Conservation (phyloP, 2,113 vertebrate genomes). For the Neomonachus schauinslandi region DNA sequence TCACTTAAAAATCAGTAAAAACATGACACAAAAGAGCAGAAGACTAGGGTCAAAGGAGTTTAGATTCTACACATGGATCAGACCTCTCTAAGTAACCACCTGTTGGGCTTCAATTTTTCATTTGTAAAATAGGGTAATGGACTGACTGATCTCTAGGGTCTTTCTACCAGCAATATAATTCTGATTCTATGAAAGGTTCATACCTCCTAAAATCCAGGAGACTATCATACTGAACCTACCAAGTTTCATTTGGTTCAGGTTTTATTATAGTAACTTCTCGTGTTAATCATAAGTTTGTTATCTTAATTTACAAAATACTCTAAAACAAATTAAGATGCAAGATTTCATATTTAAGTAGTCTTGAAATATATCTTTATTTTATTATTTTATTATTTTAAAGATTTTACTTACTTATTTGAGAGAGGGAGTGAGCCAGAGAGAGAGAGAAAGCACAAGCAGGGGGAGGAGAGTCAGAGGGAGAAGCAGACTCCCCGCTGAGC, state of each 20-base stretch:
- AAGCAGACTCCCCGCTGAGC: no score
- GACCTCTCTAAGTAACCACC: neutral
- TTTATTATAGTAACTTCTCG: neutral
- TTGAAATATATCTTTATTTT: neutral
- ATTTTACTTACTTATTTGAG: no score
- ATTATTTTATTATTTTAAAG: no score
- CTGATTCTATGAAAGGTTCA: neutral
- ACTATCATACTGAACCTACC: neutral
- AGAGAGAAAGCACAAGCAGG: no score
- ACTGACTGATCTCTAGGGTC: neutral
- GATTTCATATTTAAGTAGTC: neutral
- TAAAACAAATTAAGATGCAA: slow-evolving; percentile 32
- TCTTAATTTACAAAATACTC: slow-evolving; percentile 5
- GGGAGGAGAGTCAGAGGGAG: no score
- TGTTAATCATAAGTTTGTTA: neutral
- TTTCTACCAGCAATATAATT: neutral
- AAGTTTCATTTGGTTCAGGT: neutral
- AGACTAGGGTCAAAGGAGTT: neutral
- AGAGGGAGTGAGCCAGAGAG: no score
- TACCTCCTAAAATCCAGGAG: neutral
- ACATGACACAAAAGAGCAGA: neutral
- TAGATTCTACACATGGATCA: neutral
- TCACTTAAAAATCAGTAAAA: neutral
- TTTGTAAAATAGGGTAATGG: neutral
- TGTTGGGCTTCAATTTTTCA: neutral